Evolutionary conservation across 1,140 invertebrate species (phyloP).

Genomic region (Micrasema longulum): DNA sequence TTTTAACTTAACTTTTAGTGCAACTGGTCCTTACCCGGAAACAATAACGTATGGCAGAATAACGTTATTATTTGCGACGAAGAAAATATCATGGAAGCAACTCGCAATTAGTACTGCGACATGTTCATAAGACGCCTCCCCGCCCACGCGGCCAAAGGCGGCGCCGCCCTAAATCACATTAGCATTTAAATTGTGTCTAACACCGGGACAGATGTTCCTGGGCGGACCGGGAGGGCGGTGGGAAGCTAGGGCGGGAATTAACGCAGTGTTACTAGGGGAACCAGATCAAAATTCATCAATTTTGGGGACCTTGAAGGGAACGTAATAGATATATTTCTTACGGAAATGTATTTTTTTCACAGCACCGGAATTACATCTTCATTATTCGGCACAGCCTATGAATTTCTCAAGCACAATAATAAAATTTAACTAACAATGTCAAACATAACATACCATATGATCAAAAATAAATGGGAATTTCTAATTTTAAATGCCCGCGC

Average conservation of each 20-base stretch:
- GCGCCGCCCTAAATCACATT: constrained; percentile 52
- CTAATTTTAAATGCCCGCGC: too few relatives aligned
- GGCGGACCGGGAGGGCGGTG: constrained; percentile 26
- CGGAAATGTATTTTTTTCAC: too few relatives aligned
- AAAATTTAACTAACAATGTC: too few relatives aligned
- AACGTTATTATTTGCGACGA: neutral
- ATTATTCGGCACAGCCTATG: too few relatives aligned
- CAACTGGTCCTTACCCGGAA: too few relatives aligned
- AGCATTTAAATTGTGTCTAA: constrained; percentile 55
- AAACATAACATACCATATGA: too few relatives aligned
- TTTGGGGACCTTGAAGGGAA: constrained; percentile 5
- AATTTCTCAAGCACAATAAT: too few relatives aligned
- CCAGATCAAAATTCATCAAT: constrained; percentile 31
- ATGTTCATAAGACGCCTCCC: constrained; percentile 40
- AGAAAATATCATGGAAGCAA: constrained; percentile 24
- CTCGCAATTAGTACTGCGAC: constrained; percentile 31
- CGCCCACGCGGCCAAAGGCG: constrained; percentile 31
- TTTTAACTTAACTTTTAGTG: too few relatives aligned
- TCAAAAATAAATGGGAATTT: too few relatives aligned
- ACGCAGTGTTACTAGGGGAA: constrained; percentile 1
- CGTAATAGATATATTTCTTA: too few relatives aligned
- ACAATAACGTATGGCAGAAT: too few relatives aligned
- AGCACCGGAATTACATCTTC: too few relatives aligned
- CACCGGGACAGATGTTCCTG: constrained; percentile 49
- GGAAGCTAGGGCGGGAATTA: constrained; percentile 32